phyloP scores from a whole-genome alignment of 2,113 vertebrate species.

The Dipodomys merriami region DNA sequence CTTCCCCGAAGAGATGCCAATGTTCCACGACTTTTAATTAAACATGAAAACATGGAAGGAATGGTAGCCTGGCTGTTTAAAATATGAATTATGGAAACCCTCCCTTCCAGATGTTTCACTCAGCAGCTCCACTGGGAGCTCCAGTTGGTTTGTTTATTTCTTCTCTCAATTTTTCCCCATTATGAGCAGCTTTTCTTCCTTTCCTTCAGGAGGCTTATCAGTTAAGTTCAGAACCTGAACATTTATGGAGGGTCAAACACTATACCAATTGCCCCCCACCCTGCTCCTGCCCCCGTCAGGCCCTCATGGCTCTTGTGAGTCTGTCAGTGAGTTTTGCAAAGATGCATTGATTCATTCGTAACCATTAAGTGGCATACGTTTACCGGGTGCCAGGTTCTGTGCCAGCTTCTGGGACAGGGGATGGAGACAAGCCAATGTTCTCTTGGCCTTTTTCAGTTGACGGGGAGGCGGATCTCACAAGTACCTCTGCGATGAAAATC shows the following conservation, averaged over 20 bases:
- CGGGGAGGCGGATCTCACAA: background rate
- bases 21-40: constrained; percentile 40
- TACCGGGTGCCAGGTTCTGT: background rate
- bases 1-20: background rate
- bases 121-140: background rate
- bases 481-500: accelerated
- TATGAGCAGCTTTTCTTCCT: background rate
- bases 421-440: too few relatives aligned
- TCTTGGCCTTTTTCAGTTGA: accelerated
- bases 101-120: constrained; percentile 46
- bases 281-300: too few relatives aligned
- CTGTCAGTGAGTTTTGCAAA: background rate
- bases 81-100: constrained; percentile 12
- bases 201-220: background rate
- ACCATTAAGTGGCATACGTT: accelerated
- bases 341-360: accelerated
- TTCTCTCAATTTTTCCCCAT: background rate
- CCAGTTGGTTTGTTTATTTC: background rate
- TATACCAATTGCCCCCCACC: background rate
- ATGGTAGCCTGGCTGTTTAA: background rate
- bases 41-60: background rate
- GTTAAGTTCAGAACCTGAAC: background rate
- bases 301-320: too few relatives aligned
- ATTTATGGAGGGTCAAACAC: background rate
- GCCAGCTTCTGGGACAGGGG: background rate